Base-by-base conservation (phyloP, 2,888 invertebrate genomes). In the Luffia ferchaultella region DNA sequence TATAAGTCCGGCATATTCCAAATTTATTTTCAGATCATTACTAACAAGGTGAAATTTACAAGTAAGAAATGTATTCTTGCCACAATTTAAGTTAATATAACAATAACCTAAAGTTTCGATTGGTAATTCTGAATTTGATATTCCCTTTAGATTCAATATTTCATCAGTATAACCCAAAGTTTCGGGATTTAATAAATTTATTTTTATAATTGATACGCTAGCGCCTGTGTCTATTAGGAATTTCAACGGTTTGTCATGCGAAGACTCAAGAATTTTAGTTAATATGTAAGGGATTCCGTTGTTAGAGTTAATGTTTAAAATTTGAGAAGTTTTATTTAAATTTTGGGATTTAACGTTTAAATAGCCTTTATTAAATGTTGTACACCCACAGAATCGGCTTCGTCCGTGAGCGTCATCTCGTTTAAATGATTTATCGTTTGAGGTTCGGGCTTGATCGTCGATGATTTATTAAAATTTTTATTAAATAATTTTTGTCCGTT, bases 211-310 rank as follows among this genome's bases (percentile, higher is more conserved):
- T 0, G 62, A 61, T 7, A 62, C 59, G 17, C 53, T 60, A 3
- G 62, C 61, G 18, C 60, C 60, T 16, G 61, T 62, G 44, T 62
- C 62, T 12, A 60, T 53, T 18, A 60, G 45, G 15, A 59, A 45
- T 9, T 53, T 57, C 1, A 60, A 52, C 3, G 59, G 59, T 20
- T 59, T 46, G 7, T 55, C 55, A 52, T 59, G 55, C 2, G 60
- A n/a, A n/a, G n/a, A n/a, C n/a, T n/a, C n/a, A n/a, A n/a, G n/a
- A n/a, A n/a, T n/a, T n/a, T n/a, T n/a, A n/a, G n/a, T n/a, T n/a
- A n/a, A n/a, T n/a, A n/a, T n/a, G n/a, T n/a, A n/a, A n/a, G n/a
- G n/a, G n/a, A n/a, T n/a, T n/a, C 55, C 17, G 20, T 44, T 16
- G 42, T 48, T 3, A 16, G 47, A 42, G 40, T 48, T 48, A 16